These are phyloP conservation scores for Pristis pectinata DNA, from an alignment of 2,797 vertebrate species.

Conservation along the genomic window DNA sequence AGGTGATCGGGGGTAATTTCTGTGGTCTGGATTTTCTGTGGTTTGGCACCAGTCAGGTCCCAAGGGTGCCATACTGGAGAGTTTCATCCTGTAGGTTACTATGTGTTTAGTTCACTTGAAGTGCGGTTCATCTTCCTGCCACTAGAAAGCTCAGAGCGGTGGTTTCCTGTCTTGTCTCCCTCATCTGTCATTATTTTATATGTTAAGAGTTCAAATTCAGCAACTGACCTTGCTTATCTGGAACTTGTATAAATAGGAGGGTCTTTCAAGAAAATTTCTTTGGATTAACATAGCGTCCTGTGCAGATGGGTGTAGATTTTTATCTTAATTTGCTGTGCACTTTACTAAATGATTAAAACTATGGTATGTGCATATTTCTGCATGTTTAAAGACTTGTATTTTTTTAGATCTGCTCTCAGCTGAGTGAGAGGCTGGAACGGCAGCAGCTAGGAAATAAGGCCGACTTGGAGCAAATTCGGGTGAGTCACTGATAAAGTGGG, in stretches of 20 bases:
- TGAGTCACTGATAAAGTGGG: conserved; percentile 54
- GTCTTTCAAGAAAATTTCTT: neutral
- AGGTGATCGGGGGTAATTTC: no score
- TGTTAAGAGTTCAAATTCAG: neutral
- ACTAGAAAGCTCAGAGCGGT: neutral
- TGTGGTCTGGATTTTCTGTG: no score
- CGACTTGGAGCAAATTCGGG: conserved; percentile 94
- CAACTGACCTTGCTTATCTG: neutral
- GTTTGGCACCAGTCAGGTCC: no score
- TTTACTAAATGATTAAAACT: neutral
- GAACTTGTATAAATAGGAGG: neutral
- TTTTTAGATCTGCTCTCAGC: conserved; percentile 91
- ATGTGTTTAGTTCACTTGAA: neutral
- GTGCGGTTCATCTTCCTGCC: neutral
- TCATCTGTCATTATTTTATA: neutral
- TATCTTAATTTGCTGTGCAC: neutral
- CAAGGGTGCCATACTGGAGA: no score
- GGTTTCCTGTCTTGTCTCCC: neutral
- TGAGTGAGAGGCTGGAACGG: conserved; percentile 93
- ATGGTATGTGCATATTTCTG: neutral
- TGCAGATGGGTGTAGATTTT: neutral
- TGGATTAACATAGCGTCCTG: neutral
- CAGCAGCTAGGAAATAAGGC: conserved; percentile 85
- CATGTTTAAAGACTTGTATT: conserved; percentile 38
- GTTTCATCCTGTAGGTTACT: neutral